Conservation (phyloP, 1,140 invertebrate species). For the Bombus affinis region DNA sequence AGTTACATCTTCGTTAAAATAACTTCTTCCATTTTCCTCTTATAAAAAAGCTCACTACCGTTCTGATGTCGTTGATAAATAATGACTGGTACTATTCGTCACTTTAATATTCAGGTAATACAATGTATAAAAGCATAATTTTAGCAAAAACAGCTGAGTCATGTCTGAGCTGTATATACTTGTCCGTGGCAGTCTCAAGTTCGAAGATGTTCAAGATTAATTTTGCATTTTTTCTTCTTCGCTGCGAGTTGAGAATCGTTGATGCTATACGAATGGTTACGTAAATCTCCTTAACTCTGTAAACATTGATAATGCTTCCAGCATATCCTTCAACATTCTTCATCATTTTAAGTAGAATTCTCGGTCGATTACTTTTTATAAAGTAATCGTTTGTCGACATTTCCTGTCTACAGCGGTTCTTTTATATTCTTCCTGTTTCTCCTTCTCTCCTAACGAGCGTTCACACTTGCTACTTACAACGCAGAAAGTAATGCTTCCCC, state of each 20-base stretch:
- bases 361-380: not conserved
- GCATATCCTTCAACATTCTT: conserved; percentile 5
- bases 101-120: conserved; percentile 23
- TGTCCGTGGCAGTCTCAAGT: conserved; percentile 23
- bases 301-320: not conserved
- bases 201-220: not conserved
- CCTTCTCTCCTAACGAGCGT: not conserved
- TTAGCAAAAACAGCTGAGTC: conserved; percentile 12
- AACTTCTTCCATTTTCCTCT: conserved; percentile 21
- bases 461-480: not conserved
- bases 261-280: conserved; percentile 15
- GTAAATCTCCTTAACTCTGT: not conserved
- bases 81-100: conserved; percentile 23
- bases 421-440: not conserved
- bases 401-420: not conserved
- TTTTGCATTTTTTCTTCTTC: not conserved
- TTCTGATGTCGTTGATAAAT: conserved; percentile 36
- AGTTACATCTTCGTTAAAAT: conserved; percentile 12
- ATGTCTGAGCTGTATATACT: not conserved
- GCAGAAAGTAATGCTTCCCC: not conserved
- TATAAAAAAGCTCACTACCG: conserved; percentile 52
- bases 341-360: not conserved
- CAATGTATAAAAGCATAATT: conserved; percentile 38
- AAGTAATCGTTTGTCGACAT: not conserved
- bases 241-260: conserved; percentile 6